A percentile compares a stretch with the other conserved stretches of the same genome.
Evolutionary conservation across 1,140 invertebrate genomes (phyloP).

Genomic region (Drosophila aff.): DNA sequence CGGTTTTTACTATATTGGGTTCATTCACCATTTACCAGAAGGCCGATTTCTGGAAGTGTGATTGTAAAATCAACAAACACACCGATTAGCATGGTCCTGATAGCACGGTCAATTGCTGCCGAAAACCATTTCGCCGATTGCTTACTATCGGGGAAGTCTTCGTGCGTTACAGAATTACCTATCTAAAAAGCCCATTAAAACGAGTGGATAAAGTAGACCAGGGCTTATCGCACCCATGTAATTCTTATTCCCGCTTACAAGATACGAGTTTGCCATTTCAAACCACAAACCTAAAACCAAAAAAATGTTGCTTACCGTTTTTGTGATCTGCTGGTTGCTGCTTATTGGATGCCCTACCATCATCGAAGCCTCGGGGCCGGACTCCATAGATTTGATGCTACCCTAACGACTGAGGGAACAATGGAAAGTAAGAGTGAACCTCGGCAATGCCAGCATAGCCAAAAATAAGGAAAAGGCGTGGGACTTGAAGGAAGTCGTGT

Average conservation of each 20-base stretch:
- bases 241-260: slow-evolving; percentile 2
- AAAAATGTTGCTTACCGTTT: too few relatives aligned
- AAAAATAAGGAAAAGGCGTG: neutral
- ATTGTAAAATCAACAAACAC: neutral
- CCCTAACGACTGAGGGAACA: slow-evolving; percentile 1
- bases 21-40: slow-evolving; percentile 4
- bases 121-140: neutral
- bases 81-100: neutral
- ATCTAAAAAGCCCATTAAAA: neutral
- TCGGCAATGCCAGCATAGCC: slow-evolving; percentile 1
- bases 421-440: neutral
- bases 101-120: neutral
- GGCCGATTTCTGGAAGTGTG: neutral
- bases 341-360: neutral
- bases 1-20: neutral
- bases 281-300: too few relatives aligned
- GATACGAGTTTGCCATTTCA: neutral
- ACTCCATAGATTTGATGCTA: neutral
- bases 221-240: slow-evolving; percentile 5
- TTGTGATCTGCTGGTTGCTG: neutral
- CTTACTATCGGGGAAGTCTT: slow-evolving; percentile 2
- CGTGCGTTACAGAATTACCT: neutral
- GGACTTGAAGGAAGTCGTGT: neutral
- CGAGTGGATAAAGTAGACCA: neutral
- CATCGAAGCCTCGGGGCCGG: neutral